Conservation (phyloP, 2,888 invertebrate genomes). For the Tipula confusa region DNA sequence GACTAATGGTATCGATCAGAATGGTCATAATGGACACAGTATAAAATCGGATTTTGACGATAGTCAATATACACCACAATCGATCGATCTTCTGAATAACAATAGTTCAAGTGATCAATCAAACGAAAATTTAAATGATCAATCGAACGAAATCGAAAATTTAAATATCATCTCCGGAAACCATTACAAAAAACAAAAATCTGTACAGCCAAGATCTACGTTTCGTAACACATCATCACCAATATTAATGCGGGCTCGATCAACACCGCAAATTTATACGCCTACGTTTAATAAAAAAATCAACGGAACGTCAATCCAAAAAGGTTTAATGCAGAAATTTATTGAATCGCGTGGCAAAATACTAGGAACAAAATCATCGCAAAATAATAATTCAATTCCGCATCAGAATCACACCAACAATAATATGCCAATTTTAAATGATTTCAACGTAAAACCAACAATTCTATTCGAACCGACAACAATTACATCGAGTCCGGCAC, state of each 20-base stretch:
- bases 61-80: slow-evolving; percentile 14
- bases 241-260: slow-evolving; percentile 44
- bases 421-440: not conserved
- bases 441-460: slow-evolving; percentile 32
- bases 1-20: not conserved
- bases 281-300: slow-evolving; percentile 53
- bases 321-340: slow-evolving; percentile 81
- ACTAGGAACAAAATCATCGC: slow-evolving; percentile 41
- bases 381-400: not conserved
- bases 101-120: slow-evolving; percentile 33
- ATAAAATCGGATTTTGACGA: not conserved
- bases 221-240: slow-evolving; percentile 36
- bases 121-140: slow-evolving; percentile 43
- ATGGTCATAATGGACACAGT: not conserved
- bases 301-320: slow-evolving; percentile 61
- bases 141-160: not conserved
- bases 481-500: slow-evolving; percentile 45
- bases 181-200: slow-evolving; percentile 31
- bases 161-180: slow-evolving; percentile 42
- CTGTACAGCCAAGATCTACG: slow-evolving; percentile 40
- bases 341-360: slow-evolving; percentile 74
- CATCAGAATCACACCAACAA: slow-evolving; percentile 34
- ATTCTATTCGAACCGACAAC: slow-evolving; percentile 44
- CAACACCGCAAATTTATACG: slow-evolving; percentile 43
- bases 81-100: not conserved